Percentiles rank a stretch among this genome's conserved stretches.
These are phyloP conservation scores for Zoanthus solanderi DNA, from an alignment of 92 coral and sea anemone genomes.

Conservation along the genomic window DNA sequence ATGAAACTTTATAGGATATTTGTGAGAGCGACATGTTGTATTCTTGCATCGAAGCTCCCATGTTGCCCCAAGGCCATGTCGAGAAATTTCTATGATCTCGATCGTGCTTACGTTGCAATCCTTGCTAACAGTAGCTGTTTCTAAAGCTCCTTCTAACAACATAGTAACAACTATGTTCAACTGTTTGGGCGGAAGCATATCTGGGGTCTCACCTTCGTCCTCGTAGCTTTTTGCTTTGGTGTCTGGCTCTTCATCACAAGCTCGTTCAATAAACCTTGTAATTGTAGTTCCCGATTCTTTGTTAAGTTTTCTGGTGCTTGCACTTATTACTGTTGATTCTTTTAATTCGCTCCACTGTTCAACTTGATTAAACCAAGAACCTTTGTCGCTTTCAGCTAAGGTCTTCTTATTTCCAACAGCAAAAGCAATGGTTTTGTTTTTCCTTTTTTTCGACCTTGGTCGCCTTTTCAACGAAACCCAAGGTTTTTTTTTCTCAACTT, in stretches of 20 bases:
- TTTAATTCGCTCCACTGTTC: not conserved
- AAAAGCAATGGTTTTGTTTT: not conserved
- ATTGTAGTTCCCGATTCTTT: not conserved
- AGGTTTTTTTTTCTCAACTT: slow-evolving; percentile 1
- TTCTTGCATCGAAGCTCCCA: slow-evolving; percentile 38
- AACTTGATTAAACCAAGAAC: not conserved
- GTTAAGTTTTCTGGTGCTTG: not conserved
- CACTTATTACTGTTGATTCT: not conserved
- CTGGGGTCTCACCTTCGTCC: not conserved
- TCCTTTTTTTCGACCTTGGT: slow-evolving; percentile 8
- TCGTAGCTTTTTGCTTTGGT: not conserved
- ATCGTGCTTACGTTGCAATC: slow-evolving; percentile 4
- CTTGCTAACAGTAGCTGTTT: slow-evolving; percentile 11
- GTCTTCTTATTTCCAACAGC: not conserved
- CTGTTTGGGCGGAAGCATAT: slow-evolving; percentile 5
- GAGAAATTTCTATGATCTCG: slow-evolving; percentile 16
- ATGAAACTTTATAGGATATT: slow-evolving; percentile 14
- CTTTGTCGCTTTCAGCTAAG: slow-evolving; percentile 6
- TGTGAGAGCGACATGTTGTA: slow-evolving; percentile 25
- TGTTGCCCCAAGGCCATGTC: slow-evolving; percentile 51
- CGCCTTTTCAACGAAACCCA: slow-evolving; percentile 3
- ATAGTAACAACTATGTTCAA: not conserved
- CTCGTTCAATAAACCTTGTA: not conserved
- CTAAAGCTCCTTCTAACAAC: slow-evolving; percentile 2
- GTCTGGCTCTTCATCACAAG: no score